Conservation (phyloP, 1,140 invertebrate species). For the Drosophila setifemur region DNA sequence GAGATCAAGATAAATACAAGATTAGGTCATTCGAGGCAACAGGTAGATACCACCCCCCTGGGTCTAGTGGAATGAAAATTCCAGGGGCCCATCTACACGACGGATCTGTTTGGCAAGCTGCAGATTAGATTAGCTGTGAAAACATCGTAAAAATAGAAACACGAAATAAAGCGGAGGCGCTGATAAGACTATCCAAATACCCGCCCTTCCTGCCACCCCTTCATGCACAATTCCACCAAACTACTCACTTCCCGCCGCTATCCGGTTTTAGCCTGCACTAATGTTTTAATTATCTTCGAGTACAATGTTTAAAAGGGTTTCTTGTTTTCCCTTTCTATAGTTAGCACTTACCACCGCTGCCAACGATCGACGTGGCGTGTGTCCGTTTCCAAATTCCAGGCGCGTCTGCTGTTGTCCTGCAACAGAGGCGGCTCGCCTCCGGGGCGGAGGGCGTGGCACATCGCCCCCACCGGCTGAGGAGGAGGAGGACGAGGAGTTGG, state of each 20-base stretch:
- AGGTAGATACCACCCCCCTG: background rate
- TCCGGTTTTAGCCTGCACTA: no score
- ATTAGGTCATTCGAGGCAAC: no score
- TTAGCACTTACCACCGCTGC: slow-evolving; percentile 64
- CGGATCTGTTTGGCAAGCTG: slow-evolving; percentile 26
- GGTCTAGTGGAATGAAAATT: background rate
- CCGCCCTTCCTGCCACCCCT: background rate
- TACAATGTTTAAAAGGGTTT: background rate
- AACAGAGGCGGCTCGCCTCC: slow-evolving; percentile 73
- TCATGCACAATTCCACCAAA: background rate
- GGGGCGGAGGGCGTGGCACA: slow-evolving; percentile 71
- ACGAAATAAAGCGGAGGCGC: slow-evolving; percentile 12
- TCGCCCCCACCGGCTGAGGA: slow-evolving; percentile 45
- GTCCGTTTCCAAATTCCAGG: slow-evolving; percentile 61
- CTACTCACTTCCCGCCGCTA: no score
- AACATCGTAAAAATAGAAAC: slow-evolving; percentile 44
- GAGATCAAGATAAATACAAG: no score
- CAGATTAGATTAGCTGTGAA: slow-evolving; percentile 57
- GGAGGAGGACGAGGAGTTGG: slow-evolving; percentile 28
- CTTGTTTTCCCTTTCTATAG: background rate
- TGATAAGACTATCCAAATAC: slow-evolving; percentile 29
- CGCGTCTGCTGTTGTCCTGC: slow-evolving; percentile 70
- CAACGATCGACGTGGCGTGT: slow-evolving; percentile 73
- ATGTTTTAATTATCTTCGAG: no score
- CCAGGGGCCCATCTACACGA: slow-evolving; percentile 20